Evolutionary conservation across 1,140 invertebrate genomes (phyloP).

Genomic region (Nephotettix cincticeps): DNA sequence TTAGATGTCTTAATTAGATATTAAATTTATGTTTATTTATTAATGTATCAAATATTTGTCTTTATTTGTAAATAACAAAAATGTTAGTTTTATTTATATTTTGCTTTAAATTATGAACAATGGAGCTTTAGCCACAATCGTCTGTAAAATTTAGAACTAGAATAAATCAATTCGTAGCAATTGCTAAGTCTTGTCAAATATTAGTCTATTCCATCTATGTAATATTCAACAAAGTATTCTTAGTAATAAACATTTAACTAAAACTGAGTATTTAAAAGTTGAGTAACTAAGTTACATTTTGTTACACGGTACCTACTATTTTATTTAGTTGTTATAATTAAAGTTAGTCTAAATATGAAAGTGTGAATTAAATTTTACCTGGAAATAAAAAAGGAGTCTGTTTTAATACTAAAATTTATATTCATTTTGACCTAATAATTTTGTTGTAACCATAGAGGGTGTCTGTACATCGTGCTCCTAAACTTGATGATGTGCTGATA

Average conservation of each 20-base stretch:
- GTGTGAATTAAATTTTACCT: constrained; percentile 4
- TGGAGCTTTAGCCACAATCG: not conserved
- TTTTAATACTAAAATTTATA: not conserved
- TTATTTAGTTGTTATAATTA: not conserved
- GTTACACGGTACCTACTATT: not conserved
- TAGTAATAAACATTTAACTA: not conserved
- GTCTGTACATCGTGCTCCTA: too few species aligned
- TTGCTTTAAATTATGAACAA: too few species aligned
- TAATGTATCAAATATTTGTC: too few species aligned
- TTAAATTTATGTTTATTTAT: too few species aligned
- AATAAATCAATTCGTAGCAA: not conserved
- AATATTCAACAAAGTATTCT: not conserved
- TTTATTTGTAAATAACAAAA: too few species aligned
- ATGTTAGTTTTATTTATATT: too few species aligned
- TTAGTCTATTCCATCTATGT: constrained; percentile 1
- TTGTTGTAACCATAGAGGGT: not conserved
- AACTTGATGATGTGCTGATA: too few species aligned
- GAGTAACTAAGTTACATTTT: not conserved
- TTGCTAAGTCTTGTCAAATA: constrained; percentile 7
- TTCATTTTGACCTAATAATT: not conserved
- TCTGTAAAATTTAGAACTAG: not conserved
- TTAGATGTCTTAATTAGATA: too few species aligned
- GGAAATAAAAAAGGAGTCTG: not conserved
- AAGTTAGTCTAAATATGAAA: not conserved
- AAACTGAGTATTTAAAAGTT: not conserved